Base-by-base conservation (phyloP, 1,140 invertebrate genomes). In the Nomia melanderi region DNA sequence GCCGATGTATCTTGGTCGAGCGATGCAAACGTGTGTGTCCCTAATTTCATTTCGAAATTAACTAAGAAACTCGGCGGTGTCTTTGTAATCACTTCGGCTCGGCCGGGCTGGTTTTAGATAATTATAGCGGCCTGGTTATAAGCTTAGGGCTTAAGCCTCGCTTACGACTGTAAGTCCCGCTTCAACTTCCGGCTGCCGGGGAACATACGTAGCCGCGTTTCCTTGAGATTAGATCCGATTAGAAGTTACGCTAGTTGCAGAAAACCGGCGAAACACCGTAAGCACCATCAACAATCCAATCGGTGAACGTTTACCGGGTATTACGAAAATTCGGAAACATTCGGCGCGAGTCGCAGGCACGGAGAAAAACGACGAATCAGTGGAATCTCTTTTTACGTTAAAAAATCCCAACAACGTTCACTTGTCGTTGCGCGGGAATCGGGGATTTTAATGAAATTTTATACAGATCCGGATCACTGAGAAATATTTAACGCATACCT, bases 141-240 rank as follows among this genome's bases (percentile, higher is more conserved):
- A 80, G 72, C 78, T 80, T 81, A 71, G 25, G 50, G 5, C 59
- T 71, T 82, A 82, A 82, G 80, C 78, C 72, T 66, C 39, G 72
- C 72, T 82, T 80, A 77, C 44, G 65, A 71, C 73, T 66, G 60
- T 82, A 80, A 82, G 54, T 77, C 65, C 60, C 1, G 17, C 59
- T 25, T 71, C 50, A 82, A 82, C 59, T 82, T 81, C 36, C 39
- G 0, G 27, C 50, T 50, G 33, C 31, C 62, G 23, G 25, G n/a
- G 27, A 25, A 27, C 71, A 39, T 74, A 65, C 62, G 33, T 56
- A 56, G 59, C 47, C 23, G 25, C 36, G 59, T 65, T 74, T 50
- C 60, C 50, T 65, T 27, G 27, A 41, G 62, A 65, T 65, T 31
- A 74, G 60, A 74, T 65, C 33, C 71, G 50, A 65, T 54, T 56